A percentile compares a stretch with the other conserved stretches of the same genome.
Conservation (phyloP, 2,113 vertebrate species). For the Platycercus adscitus region DNA sequence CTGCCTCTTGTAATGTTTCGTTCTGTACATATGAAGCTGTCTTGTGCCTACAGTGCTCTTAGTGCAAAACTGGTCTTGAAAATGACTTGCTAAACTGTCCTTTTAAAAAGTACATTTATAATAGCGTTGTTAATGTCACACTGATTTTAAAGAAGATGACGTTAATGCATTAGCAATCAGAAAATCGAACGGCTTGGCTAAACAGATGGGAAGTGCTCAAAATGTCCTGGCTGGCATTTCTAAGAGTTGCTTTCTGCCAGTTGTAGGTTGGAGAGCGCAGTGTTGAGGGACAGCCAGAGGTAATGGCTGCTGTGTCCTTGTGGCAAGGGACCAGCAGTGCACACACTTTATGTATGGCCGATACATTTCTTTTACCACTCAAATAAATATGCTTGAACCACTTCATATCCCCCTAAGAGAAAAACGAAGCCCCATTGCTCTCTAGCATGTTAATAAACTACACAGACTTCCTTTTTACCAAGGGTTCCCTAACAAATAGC, state of each 20-base stretch:
- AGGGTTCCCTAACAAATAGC: neutral
- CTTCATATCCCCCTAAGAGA: neutral
- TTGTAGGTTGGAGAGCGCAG: neutral
- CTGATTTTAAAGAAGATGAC: neutral
- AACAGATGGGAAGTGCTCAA: neutral
- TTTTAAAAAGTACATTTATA: neutral
- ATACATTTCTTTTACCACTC: neutral
- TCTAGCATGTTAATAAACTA: neutral
- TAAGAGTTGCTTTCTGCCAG: neutral
- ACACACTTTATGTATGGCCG: neutral
- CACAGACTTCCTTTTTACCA: neutral
- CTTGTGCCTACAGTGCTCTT: neutral
- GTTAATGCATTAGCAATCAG: neutral
- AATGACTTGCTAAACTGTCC: neutral
- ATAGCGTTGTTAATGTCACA: neutral
- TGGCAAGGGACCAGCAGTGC: neutral
- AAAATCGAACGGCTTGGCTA: neutral
- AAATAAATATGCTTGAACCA: neutral
- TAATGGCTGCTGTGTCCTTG: fast-evolving
- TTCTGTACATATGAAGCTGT: neutral
- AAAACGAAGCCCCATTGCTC: neutral
- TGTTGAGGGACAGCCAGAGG: neutral
- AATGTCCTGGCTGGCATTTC: neutral
- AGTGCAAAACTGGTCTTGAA: neutral
- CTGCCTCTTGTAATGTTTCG: neutral